Conservation (phyloP, 1,140 invertebrate species). For the Drosophila lacertosa region DNA sequence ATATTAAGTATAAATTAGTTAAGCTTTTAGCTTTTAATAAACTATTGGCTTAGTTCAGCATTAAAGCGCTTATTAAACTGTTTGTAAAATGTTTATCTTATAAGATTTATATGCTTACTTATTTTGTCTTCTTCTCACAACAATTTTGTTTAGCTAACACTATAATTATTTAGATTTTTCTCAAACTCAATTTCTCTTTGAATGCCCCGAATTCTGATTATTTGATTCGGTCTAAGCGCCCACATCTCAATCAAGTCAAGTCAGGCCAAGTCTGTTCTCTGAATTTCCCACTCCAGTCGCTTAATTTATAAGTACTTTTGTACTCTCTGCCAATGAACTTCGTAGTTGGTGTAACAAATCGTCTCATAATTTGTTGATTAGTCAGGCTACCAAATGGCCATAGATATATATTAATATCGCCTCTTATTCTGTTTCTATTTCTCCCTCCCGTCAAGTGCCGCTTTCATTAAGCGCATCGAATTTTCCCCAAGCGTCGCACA, state of each 20-base stretch:
- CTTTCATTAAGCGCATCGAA: conserved; percentile 78
- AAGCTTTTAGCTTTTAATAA: neutral
- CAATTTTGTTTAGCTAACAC: neutral
- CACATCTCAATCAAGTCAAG: conserved; percentile 65
- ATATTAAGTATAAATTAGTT: neutral
- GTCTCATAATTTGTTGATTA: conserved; percentile 75
- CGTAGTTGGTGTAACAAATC: conserved; percentile 65
- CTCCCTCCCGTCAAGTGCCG: conserved; percentile 51
- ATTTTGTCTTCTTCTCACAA: neutral
- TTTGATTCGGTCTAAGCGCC: conserved; percentile 41
- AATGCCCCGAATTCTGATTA: conserved; percentile 27
- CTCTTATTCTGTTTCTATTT: conserved; percentile 25
- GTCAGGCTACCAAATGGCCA: conserved; percentile 53
- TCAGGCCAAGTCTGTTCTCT: conserved; percentile 23
- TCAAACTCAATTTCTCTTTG: conserved; percentile 4
- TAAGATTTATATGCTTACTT: no score
- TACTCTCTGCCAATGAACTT: conserved; percentile 49
- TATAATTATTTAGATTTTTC: conserved; percentile 6
- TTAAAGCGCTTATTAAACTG: neutral
- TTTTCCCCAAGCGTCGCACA: conserved; percentile 27
- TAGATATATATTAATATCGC: neutral
- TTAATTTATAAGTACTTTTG: conserved; percentile 4
- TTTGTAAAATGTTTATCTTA: no score
- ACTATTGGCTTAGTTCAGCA: neutral
- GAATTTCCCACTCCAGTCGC: conserved; percentile 9